Conservation (phyloP, 2,888 invertebrate species). For the Trichacis sp. region DNA sequence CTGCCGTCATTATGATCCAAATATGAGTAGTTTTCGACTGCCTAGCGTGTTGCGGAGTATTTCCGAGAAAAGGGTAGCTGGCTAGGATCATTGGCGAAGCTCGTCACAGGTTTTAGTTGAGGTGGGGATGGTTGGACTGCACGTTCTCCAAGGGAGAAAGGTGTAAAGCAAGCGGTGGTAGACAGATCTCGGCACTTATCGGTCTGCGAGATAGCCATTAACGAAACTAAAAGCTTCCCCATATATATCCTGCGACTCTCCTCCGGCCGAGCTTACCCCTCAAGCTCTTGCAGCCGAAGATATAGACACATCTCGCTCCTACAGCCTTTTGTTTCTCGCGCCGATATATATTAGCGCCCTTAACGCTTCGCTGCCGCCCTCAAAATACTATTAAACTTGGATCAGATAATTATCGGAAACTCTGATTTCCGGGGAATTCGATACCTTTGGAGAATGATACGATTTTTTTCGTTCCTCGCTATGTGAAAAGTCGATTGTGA, state of each 20-base stretch:
- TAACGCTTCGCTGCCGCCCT: not conserved
- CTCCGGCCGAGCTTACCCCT: conserved; percentile 45
- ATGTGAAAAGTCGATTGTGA: too few relatives aligned
- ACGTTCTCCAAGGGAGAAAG: conserved; percentile 51
- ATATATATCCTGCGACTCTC: conserved; percentile 58
- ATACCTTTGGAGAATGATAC: too few relatives aligned
- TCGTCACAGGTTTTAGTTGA: too few relatives aligned
- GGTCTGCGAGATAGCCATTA: conserved; percentile 69
- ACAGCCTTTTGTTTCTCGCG: conserved; percentile 63
- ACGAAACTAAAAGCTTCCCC: conserved; percentile 69
- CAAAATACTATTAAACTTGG: not conserved
- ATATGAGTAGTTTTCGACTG: too few relatives aligned
- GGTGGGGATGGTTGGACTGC: too few relatives aligned
- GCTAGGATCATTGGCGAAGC: too few relatives aligned
- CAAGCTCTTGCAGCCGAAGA: conserved; percentile 32
- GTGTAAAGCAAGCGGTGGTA: conserved; percentile 67
- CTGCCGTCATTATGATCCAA: too few relatives aligned
- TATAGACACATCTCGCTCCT: conserved; percentile 66
- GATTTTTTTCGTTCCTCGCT: too few relatives aligned
- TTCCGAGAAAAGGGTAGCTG: too few relatives aligned
- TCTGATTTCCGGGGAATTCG: conserved; percentile 8
- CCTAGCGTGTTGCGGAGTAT: too few relatives aligned
- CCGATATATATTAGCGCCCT: conserved; percentile 61
- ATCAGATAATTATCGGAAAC: conserved; percentile 22
- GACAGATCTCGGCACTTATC: conserved; percentile 69